Base-by-base conservation (phyloP, 2,888 invertebrate species). In the Brenthis daphne region DNA sequence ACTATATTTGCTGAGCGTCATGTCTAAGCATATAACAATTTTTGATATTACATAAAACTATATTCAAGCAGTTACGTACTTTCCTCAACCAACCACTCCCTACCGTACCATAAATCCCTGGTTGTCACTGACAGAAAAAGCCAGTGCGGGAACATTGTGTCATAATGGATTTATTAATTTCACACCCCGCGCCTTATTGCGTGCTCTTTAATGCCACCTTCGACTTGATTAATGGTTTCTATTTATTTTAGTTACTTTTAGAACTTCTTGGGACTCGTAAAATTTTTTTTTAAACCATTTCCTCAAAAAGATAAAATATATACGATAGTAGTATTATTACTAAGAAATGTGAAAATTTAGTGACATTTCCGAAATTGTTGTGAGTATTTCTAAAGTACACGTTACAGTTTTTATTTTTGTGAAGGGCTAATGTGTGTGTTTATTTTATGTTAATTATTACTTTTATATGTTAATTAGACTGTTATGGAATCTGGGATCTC, bases 141-240 rank as follows among this genome's bases (percentile, higher is more conserved):
- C 85, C 81, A 76, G 77, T 71, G 77, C 70, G 74, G 74, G 82
- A 84, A 85, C 86, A 86, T 80, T 82, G 85, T 87, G 86, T 87
- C 83, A 86, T 88, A 88, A 88, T 87, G 84, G 86, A 86, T 90
- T 88, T 88, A 89, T 89, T 88, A 89, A 89, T 90, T 88, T 86
- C 82, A 86, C 87, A 81, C 82, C 80, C 74, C 77, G 64, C 70
- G 57, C 73, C 75, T 71, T 70, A 66, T 73, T 73, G 69, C 69
- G 66, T 72, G 68, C 70, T 71, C 70, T 70, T 73, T 76, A 75
- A 73, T 74, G 73, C 73, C 68, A 64, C 69, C 72, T 73, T 68
- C 64, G 71, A 60, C 71, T 70, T 78, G 76, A 78, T 78, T 76
- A 77, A 78, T 77, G 71, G 56, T 63, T 57, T 53, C 57, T 65